Conservation (phyloP, 1,140 invertebrate species). For the Potamilus streckersoni region DNA sequence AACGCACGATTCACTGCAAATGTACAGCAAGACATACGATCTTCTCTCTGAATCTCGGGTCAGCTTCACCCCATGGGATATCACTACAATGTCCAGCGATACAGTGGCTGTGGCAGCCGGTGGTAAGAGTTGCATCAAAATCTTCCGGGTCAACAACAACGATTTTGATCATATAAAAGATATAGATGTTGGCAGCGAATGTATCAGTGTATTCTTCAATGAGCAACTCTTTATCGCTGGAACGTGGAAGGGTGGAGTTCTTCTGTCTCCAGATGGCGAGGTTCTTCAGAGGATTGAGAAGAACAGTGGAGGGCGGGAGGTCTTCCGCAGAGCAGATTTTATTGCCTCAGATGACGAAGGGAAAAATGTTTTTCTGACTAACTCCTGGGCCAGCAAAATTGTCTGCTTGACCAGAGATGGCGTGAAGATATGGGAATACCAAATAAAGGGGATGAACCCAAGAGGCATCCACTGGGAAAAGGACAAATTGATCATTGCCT, state of each 20-base stretch:
- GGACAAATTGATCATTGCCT: not conserved
- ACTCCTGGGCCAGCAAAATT: conserved; percentile 12
- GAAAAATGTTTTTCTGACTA: conserved; percentile 3
- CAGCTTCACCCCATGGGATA: conserved; percentile 10
- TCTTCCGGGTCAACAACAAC: not conserved
- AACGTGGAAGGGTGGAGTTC: conserved; percentile 1
- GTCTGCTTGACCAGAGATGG: conserved; percentile 3
- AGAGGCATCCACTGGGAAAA: conserved; percentile 1
- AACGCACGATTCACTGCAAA: conserved; percentile 11
- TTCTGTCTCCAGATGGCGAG: not conserved
- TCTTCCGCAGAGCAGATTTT: conserved; percentile 8
- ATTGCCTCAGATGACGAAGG: not conserved
- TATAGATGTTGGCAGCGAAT: conserved; percentile 7
- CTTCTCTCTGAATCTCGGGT: not conserved
- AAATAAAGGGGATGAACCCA: not conserved
- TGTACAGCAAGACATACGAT: not conserved
- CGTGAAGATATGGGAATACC: not conserved
- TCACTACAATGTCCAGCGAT: not conserved
- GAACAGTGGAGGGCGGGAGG: not conserved
- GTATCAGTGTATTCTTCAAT: conserved; percentile 3
- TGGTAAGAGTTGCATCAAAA: not conserved
- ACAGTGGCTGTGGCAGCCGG: conserved; percentile 3
- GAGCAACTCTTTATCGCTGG: conserved; percentile 1
- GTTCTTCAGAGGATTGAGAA: not conserved
- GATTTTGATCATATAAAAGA: not conserved